Evolutionary conservation across 1,140 invertebrate genomes (phyloP).

Genomic region (Hyphantria cunea): DNA sequence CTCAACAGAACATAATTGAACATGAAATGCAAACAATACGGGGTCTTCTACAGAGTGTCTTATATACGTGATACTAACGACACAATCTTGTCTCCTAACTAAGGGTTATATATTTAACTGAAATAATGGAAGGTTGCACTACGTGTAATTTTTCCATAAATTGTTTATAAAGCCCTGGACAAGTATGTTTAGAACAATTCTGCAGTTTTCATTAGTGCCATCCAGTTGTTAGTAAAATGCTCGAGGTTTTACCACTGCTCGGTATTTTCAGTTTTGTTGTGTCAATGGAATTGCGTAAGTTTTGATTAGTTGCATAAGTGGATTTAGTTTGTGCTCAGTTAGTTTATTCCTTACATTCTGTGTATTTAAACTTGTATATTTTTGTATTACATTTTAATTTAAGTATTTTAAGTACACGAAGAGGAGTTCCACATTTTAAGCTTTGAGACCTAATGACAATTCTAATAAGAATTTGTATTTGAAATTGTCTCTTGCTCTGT

Average conservation of each 20-base stretch:
- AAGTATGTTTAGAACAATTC: slow-evolving; percentile 17
- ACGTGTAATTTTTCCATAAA: slow-evolving; percentile 40
- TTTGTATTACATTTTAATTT: too few species aligned
- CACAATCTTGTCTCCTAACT: slow-evolving; percentile 32
- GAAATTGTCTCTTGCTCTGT: too few species aligned
- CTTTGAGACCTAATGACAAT: too few species aligned
- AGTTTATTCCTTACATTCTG: too few species aligned
- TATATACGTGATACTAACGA: not conserved
- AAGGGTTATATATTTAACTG: slow-evolving; percentile 26
- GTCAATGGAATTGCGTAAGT: slow-evolving; percentile 40
- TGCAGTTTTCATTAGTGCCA: slow-evolving; percentile 22
- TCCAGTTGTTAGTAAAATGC: slow-evolving; percentile 33
- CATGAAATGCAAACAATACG: slow-evolving; percentile 8
- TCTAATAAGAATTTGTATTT: too few species aligned
- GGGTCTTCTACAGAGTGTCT: not conserved
- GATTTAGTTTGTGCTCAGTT: too few species aligned
- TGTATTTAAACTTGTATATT: too few species aligned
- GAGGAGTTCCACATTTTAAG: too few species aligned
- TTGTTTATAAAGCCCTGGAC: slow-evolving; percentile 44
- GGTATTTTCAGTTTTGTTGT: slow-evolving; percentile 14
- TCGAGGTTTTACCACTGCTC: slow-evolving; percentile 21
- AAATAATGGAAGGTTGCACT: slow-evolving; percentile 36
- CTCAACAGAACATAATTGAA: not conserved
- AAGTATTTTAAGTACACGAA: too few species aligned
- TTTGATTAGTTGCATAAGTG: slow-evolving; percentile 7